phyloP scores from a whole-genome alignment of 1,140 invertebrate genomes.

The Pectinophora gossypiella region DNA sequence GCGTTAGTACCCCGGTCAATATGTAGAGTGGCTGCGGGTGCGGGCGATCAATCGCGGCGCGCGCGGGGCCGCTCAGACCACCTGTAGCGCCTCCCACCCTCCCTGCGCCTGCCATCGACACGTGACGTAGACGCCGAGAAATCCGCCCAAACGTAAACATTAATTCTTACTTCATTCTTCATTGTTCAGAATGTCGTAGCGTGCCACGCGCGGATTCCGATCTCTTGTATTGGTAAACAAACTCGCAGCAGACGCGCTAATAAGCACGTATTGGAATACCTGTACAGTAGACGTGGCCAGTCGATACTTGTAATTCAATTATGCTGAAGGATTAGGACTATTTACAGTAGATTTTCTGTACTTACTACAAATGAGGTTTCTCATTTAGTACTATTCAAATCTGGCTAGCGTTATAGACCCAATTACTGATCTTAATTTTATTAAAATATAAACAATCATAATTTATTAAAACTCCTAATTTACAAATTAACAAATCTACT shows the following conservation, averaged over 20 bases:
- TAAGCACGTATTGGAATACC: background rate
- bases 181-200: slow-evolving; percentile 63
- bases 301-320: slow-evolving; percentile 52
- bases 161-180: slow-evolving; percentile 72
- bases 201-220: slow-evolving; percentile 59
- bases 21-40: slow-evolving; percentile 67
- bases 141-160: slow-evolving; percentile 73
- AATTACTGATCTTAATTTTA: no score
- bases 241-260: slow-evolving; percentile 14
- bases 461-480: no score
- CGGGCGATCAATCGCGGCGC: slow-evolving; percentile 59
- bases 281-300: background rate
- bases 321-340: slow-evolving; percentile 44
- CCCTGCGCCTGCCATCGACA: slow-evolving; percentile 40
- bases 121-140: slow-evolving; percentile 67
- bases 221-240: slow-evolving; percentile 71
- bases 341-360: slow-evolving; percentile 3
- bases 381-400: no score
- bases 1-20: slow-evolving; percentile 65
- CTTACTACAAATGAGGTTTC: no score
- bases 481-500: no score
- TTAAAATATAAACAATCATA: no score
- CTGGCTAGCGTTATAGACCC: no score
- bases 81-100: slow-evolving; percentile 53
- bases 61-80: slow-evolving; percentile 31